phyloP scores from a whole-genome alignment of 2,888 invertebrate genomes.

The Tachina grossa region DNA sequence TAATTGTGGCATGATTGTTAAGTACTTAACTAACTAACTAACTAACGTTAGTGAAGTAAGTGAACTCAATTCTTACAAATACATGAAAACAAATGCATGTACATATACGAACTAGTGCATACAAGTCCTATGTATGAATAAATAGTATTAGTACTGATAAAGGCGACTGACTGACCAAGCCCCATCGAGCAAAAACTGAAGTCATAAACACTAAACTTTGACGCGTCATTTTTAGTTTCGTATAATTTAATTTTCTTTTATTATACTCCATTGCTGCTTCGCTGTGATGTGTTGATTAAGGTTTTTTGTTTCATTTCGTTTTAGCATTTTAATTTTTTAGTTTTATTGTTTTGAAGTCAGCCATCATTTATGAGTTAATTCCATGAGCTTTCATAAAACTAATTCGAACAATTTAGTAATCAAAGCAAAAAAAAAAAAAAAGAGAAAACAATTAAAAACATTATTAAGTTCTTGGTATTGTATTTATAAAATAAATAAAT shows the following conservation, averaged over 20 bases:
- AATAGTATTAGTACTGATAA: not conserved
- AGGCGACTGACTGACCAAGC: slow-evolving; percentile 48
- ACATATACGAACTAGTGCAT: not conserved
- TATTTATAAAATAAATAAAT: no score
- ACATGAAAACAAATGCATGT: not conserved
- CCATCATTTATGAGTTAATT: slow-evolving; percentile 49
- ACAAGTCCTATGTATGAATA: not conserved
- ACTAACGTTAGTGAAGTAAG: slow-evolving; percentile 8
- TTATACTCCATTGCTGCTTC: slow-evolving; percentile 21
- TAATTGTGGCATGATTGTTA: slow-evolving; percentile 51
- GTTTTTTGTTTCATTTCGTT: not conserved
- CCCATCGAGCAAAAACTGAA: slow-evolving; percentile 47
- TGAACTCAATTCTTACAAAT: slow-evolving; percentile 19
- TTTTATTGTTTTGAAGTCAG: slow-evolving; percentile 28
- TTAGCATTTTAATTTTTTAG: slow-evolving; percentile 7
- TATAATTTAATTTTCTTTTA: slow-evolving; percentile 47
- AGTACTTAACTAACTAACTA: not conserved
- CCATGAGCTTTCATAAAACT: slow-evolving; percentile 11
- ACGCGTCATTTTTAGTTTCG: slow-evolving; percentile 36
- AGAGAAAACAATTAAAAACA: not conserved
- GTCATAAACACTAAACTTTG: slow-evolving; percentile 50
- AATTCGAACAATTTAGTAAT: slow-evolving; percentile 43
- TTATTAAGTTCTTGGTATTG: slow-evolving; percentile 12
- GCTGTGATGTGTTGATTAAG: slow-evolving; percentile 43
- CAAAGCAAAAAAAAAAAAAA: slow-evolving; percentile 18